Base-by-base conservation (phyloP, 2,113 vertebrate species). In the Gallinago jamesoni region DNA sequence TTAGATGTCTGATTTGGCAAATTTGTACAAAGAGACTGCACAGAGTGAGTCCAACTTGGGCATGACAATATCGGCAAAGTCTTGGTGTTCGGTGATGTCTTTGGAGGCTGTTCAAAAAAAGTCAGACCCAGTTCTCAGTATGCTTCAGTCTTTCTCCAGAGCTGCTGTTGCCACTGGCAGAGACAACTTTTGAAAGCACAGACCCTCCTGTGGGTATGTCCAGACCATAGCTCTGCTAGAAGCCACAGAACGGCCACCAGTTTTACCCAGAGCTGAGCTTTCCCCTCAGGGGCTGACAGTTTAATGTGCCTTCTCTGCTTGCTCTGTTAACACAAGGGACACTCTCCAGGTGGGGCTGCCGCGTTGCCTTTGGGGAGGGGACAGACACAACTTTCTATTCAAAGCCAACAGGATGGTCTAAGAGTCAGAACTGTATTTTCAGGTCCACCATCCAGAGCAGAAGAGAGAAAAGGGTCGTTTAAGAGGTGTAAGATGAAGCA, bases 341-440 rank as follows among this genome's bases (percentile, higher is more conserved):
- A 5, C 37, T 5, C 14, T 50, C 31, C 4, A 1, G 5, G 18
- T 45, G 23, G 6, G 5, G 2, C 0, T 70, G 7, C 22, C 3
- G 0, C 19, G 6, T 48, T 53, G 11, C 28, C 31, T 60, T 76
- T 33, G 31, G 19, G 7, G 27, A 33, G 28, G 19, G 27, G 24
- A 43, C 1, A 0, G 57, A 68, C 33, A 43, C 0, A 0, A 8
- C 30, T 63, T 55, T 70, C 30, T 70, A 7, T 19, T 57, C 43
- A 66, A 77, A 84, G 60, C 18, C 73, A 83, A 33, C 7, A 81
- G 45, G 27, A 60, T 50, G 15, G 7, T 62, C 45, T 30, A 47
- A 43, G 39, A 39, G 43, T 56, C 17, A 48, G 59, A 86, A 45
- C 30, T 35, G 16, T 43, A 14, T 6, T 52, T 60, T 72, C 74